Base-by-base conservation (phyloP, 2,113 vertebrate species). In the Lepisosteus osseus region DNA sequence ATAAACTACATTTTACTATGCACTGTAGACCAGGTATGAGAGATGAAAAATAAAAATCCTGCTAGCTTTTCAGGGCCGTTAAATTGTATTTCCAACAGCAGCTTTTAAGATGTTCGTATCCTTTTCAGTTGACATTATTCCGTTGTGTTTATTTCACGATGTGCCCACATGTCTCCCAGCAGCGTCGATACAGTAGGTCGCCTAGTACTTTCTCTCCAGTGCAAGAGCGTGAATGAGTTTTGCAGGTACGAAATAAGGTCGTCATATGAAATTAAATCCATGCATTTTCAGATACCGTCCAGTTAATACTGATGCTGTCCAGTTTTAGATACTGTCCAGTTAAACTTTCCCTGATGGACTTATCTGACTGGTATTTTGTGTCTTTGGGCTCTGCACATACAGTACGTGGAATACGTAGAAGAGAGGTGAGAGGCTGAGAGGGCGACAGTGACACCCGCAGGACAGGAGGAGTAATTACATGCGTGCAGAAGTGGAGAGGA, bases 321-420 rank as follows among this genome's bases (percentile, higher is more conserved):
- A 1, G 2, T 29, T 29, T 29, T 29, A 29, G 29, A 29, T 29
- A 29, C 29, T 29, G 29, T 13, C 57, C 14, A 59, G 12, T 59
- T 59, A 59, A n/a, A 59, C 14, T 13, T 59, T 65, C 69, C 72
- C 78, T 61, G 41, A 67, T 62, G 78, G 54, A 69, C 59, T 43
- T 54, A 42, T 65, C 63, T 70, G 70, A 79, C 76, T 79, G 64
- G 65, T 61, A 74, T 68, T 44, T 74, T 69, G 2, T 29, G 29
- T 29, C 29, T 29, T 29, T 29, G 29, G 29, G 29, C 29, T 29
- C 29, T 2, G 29, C 29, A 29, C 29, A 29, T 29, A 29, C 29
- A 29, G 29, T 29, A 1, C 29, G 29, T 29, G 29, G 29, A 29
- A 29, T 29, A 29, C 2, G 29, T 29, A 29, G 29, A 29, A 29